Evolutionary conservation across 2,888 invertebrate genomes (phyloP).

Genomic region (Tortrix viridana): DNA sequence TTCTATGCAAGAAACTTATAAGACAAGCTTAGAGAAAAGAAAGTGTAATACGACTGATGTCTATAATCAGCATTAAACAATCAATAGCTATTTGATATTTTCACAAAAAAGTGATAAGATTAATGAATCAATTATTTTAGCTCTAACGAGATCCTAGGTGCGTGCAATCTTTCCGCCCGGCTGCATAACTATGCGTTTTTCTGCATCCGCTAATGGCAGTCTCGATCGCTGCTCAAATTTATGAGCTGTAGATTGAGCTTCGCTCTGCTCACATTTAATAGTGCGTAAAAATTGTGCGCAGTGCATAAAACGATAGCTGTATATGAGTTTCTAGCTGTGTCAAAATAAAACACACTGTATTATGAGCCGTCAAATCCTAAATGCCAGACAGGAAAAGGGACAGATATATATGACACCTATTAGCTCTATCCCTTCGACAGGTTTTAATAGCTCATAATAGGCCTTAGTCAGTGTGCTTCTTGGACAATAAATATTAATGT

Average conservation of each 20-base stretch:
- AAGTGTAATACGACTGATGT: too few relatives aligned
- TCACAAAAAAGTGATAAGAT: not conserved
- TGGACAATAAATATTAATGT: not conserved
- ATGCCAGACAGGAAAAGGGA: too few relatives aligned
- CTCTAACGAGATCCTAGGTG: constrained; percentile 26
- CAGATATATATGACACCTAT: too few relatives aligned
- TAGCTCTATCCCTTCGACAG: too few relatives aligned
- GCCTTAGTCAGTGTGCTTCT: too few relatives aligned
- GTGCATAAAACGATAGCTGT: constrained; percentile 6
- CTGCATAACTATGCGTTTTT: constrained; percentile 48
- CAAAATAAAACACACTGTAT: not conserved
- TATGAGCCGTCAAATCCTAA: too few relatives aligned
- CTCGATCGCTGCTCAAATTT: constrained; percentile 55
- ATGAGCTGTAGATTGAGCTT: constrained; percentile 52
- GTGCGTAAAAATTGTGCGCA: constrained; percentile 29
- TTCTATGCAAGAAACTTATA: too few relatives aligned
- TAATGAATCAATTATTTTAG: constrained; percentile 24
- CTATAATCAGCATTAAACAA: too few relatives aligned
- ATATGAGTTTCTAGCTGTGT: not conserved
- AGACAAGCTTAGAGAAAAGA: too few relatives aligned
- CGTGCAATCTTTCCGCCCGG: constrained; percentile 52
- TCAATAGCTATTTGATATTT: not conserved
- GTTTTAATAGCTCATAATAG: too few relatives aligned
- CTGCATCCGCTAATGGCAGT: constrained; percentile 51
- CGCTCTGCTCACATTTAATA: constrained; percentile 41